Percentiles rank a stretch among this genome's conserved stretches.
phyloP scores from a whole-genome alignment of 2,888 invertebrate genomes.

The Andricus curvator region DNA sequence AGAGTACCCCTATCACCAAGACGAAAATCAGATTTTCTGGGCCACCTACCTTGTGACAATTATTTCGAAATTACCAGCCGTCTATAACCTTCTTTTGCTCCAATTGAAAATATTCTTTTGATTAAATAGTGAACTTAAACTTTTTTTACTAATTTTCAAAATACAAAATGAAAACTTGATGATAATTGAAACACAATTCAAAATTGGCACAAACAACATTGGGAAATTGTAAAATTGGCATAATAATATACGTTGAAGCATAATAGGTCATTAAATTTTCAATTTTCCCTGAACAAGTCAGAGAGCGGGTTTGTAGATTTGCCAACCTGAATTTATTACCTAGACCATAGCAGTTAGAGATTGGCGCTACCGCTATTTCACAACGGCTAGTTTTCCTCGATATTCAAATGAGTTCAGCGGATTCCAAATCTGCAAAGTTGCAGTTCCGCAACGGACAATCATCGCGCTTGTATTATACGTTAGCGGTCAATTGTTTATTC shows the following conservation, averaged over 20 bases:
- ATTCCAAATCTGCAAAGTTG: conserved; percentile 40
- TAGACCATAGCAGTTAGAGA: conserved; percentile 35
- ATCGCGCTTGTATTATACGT: conserved; percentile 39
- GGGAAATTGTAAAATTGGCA: neutral
- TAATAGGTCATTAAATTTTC: neutral
- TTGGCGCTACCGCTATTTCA: conserved; percentile 11
- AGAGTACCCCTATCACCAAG: conserved; percentile 12
- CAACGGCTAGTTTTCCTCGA: conserved; percentile 34
- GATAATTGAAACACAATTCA: too few relatives aligned
- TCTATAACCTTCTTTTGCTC: neutral
- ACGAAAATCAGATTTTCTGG: neutral
- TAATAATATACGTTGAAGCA: neutral
- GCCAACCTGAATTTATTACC: conserved; percentile 31
- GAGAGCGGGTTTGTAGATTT: conserved; percentile 17
- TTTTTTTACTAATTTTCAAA: neutral
- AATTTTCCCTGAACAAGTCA: conserved; percentile 15
- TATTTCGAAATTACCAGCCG: neutral
- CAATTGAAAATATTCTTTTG: neutral
- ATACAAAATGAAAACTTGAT: too few relatives aligned
- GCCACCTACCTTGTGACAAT: neutral
- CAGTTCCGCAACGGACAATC: conserved; percentile 34
- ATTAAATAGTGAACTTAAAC: neutral
- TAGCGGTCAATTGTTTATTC: conserved; percentile 42
- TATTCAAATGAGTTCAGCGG: conserved; percentile 37
- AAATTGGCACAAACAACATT: too few relatives aligned